Evolutionary conservation across 2,797 vertebrate species (phyloP).

Genomic region (Pelobates cultripes): DNA sequence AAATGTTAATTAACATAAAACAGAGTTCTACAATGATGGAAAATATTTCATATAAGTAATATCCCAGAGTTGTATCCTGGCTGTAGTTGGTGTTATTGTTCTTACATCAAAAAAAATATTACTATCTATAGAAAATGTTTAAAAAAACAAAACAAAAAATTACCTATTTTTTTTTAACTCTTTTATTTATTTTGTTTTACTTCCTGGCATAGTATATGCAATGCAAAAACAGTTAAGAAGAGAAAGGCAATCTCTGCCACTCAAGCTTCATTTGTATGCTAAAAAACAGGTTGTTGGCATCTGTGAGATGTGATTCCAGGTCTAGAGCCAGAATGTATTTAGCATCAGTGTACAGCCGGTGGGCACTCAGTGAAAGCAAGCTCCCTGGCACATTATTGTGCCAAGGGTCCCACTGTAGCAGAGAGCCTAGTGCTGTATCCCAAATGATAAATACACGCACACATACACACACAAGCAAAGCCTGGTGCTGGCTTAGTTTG

Average conservation of each 20-base stretch:
- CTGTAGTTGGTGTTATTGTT: no score
- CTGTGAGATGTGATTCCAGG: conserved; percentile 25
- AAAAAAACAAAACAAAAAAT: no score
- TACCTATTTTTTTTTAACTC: no score
- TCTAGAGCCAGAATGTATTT: conserved; percentile 42
- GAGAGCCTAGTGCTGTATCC: not conserved
- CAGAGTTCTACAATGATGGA: no score
- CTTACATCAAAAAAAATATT: no score
- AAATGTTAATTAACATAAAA: no score
- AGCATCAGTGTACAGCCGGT: conserved; percentile 36
- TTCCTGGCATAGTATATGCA: not conserved
- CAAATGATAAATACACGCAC: conserved; percentile 6
- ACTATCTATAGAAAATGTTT: no score
- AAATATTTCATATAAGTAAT: no score
- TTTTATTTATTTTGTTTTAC: not conserved
- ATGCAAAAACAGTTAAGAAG: not conserved
- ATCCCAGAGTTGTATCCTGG: no score
- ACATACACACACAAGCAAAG: conserved; percentile 5
- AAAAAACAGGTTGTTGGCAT: conserved; percentile 44
- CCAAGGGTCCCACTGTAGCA: conserved; percentile 14
- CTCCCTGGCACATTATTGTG: conserved; percentile 17
- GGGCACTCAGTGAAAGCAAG: conserved; percentile 30
- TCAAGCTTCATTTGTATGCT: conserved; percentile 31
- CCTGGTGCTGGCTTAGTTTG: not conserved
- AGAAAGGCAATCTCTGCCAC: not conserved